These are phyloP conservation scores for Trochalopteron elliotii DNA, from an alignment of 2,113 vertebrate genomes.

Conservation along the genomic window DNA sequence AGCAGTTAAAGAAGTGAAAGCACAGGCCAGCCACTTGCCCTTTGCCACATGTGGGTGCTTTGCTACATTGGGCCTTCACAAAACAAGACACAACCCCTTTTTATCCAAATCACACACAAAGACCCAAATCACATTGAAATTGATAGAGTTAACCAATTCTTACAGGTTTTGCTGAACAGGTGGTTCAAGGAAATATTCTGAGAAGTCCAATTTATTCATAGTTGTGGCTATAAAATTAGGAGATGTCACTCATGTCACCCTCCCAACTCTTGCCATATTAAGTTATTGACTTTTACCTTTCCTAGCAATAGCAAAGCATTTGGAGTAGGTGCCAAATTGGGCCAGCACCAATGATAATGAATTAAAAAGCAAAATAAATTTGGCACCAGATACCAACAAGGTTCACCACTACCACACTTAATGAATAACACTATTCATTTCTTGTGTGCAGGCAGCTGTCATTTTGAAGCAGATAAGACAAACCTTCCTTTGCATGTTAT, in stretches of 20 bases:
- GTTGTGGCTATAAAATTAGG: background rate
- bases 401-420: background rate
- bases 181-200: background rate
- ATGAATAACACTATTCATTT: background rate
- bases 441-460: background rate
- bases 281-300: background rate
- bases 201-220: background rate
- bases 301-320: background rate
- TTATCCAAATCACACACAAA: background rate
- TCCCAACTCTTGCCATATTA: background rate
- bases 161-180: background rate
- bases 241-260: background rate
- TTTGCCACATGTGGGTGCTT: background rate
- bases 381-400: background rate
- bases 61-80: background rate
- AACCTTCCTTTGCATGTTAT: background rate
- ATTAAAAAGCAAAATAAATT: background rate
- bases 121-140: background rate
- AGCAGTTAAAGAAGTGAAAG: background rate
- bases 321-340: background rate
- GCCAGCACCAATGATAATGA: background rate
- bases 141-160: background rate
- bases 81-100: background rate
- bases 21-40: background rate
- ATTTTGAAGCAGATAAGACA: background rate